Conservation (phyloP, 1,140 invertebrate species). For the Telenomus remus region DNA sequence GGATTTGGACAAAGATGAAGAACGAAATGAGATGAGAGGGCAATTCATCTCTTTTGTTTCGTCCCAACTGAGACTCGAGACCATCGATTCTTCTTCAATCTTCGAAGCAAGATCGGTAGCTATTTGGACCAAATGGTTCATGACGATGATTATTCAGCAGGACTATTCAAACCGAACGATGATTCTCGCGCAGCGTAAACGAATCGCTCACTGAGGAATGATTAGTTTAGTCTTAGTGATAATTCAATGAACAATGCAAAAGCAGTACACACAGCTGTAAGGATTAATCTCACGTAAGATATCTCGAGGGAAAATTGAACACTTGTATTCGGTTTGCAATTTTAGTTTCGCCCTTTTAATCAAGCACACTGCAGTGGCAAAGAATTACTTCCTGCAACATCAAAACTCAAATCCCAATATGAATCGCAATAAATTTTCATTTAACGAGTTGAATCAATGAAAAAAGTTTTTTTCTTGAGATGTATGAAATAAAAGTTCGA, state of each 20-base stretch:
- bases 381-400: too few species aligned
- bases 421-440: too few species aligned
- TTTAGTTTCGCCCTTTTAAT: too few species aligned
- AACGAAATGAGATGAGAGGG: not conserved
- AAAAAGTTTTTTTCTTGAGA: too few species aligned
- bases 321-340: too few species aligned
- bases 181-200: constrained; percentile 53
- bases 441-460: too few species aligned
- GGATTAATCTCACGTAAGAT: constrained; percentile 34
- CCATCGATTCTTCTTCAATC: constrained; percentile 59
- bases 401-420: too few species aligned
- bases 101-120: constrained; percentile 59
- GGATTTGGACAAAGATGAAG: not conserved
- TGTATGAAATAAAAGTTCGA: too few species aligned
- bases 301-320: constrained; percentile 4
- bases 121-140: constrained; percentile 53
- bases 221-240: constrained; percentile 49
- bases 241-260: constrained; percentile 37
- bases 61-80: constrained; percentile 55
- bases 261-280: constrained; percentile 28
- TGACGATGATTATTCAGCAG: constrained; percentile 38
- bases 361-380: too few species aligned
- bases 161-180: constrained; percentile 31
- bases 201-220: constrained; percentile 58
- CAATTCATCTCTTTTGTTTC: constrained; percentile 55